These are phyloP conservation scores for Hemicrepidius hirtus DNA, from an alignment of 2,888 invertebrate genomes.

Conservation along the genomic window DNA sequence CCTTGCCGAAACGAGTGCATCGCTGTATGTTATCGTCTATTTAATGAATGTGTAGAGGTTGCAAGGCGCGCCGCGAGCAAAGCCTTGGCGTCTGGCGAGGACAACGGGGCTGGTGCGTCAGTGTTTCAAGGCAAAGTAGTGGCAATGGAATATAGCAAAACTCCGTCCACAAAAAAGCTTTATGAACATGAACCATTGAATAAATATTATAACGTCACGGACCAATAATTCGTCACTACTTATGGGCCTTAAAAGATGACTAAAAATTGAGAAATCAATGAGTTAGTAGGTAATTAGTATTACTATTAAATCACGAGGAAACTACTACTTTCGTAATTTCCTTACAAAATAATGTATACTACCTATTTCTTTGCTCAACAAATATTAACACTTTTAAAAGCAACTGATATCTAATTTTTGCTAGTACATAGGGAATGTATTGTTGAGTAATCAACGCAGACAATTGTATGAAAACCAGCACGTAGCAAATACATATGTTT, in stretches of 20 bases:
- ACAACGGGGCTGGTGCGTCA: slow-evolving; percentile 46
- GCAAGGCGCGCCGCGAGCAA: slow-evolving; percentile 32
- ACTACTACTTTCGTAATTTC: no score
- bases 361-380: no score
- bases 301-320: no score
- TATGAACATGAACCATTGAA: slow-evolving; percentile 15
- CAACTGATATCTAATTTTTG: no score
- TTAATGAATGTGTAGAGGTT: slow-evolving; percentile 32
- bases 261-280: slow-evolving; percentile 15
- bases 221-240: slow-evolving; percentile 16
- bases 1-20: slow-evolving; percentile 32
- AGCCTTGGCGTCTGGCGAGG: slow-evolving; percentile 48
- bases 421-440: no score
- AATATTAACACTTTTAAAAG: no score
- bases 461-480: no score
- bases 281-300: neutral
- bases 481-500: no score
- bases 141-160: slow-evolving; percentile 25
- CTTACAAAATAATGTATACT: no score
- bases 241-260: neutral
- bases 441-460: no score
- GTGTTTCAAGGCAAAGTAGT: slow-evolving; percentile 45
- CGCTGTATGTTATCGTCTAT: slow-evolving; percentile 13
- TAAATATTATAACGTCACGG: slow-evolving; percentile 27
- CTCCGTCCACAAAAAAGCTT: slow-evolving; percentile 18